Evolutionary conservation across 92 coral and sea anemone species (phyloP).

Genomic region (Scolanthus callimorphus): DNA sequence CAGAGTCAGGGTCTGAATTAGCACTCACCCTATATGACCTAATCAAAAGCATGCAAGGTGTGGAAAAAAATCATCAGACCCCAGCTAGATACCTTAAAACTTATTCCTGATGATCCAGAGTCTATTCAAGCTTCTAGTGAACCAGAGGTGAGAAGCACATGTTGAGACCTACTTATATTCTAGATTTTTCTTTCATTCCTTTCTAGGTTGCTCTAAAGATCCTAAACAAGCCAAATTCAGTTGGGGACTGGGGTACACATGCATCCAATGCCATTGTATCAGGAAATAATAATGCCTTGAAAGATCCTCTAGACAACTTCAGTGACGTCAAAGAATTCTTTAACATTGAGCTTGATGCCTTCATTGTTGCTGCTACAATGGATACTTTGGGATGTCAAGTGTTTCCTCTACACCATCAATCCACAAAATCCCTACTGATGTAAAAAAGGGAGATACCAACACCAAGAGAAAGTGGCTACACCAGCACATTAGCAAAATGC

Average conservation of each 20-base stretch:
- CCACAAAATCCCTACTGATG: neutral
- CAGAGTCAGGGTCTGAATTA: no score
- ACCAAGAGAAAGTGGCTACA: conserved; percentile 31
- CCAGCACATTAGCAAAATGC: conserved; percentile 17
- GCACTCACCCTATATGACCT: no score
- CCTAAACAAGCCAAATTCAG: conserved; percentile 25
- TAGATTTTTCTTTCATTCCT: no score
- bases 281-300: conserved; percentile 33
- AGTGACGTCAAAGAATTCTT: conserved; percentile 41
- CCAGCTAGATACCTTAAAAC: neutral
- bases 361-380: conserved; percentile 26
- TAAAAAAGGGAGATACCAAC: conserved; percentile 8
- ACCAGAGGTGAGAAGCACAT: neutral
- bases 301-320: conserved; percentile 19
- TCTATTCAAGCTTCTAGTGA: no score
- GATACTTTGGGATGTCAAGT: conserved; percentile 34
- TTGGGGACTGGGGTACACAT: conserved; percentile 49
- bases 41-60: no score
- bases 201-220: conserved; percentile 21
- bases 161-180: neutral
- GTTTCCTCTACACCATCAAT: neutral
- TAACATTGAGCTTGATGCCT: conserved; percentile 22
- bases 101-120: no score
- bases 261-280: conserved; percentile 51
- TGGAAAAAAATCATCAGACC: no score